Evolutionary conservation across 92 coral and sea anemone genomes (phyloP).

Genomic region (Micromussa lordhowensis): DNA sequence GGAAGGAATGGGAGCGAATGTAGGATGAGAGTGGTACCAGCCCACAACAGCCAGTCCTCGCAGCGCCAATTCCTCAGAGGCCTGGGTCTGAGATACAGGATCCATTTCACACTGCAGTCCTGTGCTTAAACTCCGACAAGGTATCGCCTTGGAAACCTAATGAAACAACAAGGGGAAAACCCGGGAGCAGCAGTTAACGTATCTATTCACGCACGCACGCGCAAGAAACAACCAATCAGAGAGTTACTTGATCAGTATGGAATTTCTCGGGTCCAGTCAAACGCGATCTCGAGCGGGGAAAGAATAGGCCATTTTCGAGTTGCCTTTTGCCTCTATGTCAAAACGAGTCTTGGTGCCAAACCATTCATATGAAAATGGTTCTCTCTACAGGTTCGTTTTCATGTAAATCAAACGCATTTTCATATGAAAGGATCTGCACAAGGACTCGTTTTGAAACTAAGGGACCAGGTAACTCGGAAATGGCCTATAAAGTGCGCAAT

Average conservation of each 20-base stretch:
- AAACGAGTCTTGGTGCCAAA: no score
- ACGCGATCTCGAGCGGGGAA: neutral
- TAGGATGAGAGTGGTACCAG: conserved; percentile 94
- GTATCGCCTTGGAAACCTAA: conserved; percentile 80
- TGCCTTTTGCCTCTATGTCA: no score
- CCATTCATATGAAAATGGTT: no score
- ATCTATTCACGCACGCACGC: neutral
- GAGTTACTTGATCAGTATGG: neutral
- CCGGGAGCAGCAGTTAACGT: neutral
- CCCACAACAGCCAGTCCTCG: conserved; percentile 87
- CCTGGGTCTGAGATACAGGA: conserved; percentile 95
- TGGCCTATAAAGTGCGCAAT: no score
- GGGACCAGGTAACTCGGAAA: no score
- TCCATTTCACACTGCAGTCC: conserved; percentile 96
- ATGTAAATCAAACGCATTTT: no score
- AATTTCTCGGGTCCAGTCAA: neutral
- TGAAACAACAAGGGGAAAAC: neutral
- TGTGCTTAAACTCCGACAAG: conserved; percentile 83
- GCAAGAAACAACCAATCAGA: no score
- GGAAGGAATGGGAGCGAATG: conserved; percentile 89
- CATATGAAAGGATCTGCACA: no score
- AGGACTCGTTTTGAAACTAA: no score
- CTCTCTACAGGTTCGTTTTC: no score
- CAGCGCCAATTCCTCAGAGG: conserved; percentile 79
- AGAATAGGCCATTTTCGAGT: no score